Evolutionary conservation across 1,140 invertebrate species (phyloP), one percentile per base, ranked within the genome.

Genomic region (Drosophila biarmipes): DNA sequence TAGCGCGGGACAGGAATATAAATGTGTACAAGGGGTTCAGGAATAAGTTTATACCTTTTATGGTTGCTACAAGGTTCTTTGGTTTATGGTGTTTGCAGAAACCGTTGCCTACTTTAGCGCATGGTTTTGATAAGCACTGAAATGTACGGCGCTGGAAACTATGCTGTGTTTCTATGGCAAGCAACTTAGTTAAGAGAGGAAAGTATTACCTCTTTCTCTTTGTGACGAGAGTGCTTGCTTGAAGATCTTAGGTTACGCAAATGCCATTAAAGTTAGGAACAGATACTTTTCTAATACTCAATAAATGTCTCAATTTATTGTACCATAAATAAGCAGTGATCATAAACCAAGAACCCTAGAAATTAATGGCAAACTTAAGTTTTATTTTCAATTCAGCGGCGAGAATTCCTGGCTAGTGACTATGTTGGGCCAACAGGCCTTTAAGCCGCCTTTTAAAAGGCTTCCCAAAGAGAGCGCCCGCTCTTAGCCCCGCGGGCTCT

Each of bases 51-150:
- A 17, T 40, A 46, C 64, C 64, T 68, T 55, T 40, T 38, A 68
- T 34, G 49, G 49, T 11, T 8, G 6, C 12, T 19, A 19, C 63
- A 68, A 68, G 61, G 61, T 66, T 61, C 59, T 49, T 67, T 64
- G 48, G 29, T 52, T 7, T 17, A 15, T 12, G 11, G 2, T 8
- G 4, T n/a, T 0, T 7, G n/a, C 1, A 2, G n/a, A 58, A 58
- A 48, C 2, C 15, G 29, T 64, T 59, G 82, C 66, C 51, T 87
- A 38, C 57, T 68, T 78, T 68, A 34, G 21, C 24, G 78, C 49
- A 11, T 10, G 4, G 24, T 2, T 0, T 0, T 0, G 0, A 4
- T 7, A n/a, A 21, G 40, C 12, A 6, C 2, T 8, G 7, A 15
- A 7, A n/a, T 2, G 0, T 2, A 4, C 2, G 14, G 15, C n/a